Evolutionary conservation across 2,797 vertebrate genomes (phyloP).

Genomic region (Sciurus carolinensis): DNA sequence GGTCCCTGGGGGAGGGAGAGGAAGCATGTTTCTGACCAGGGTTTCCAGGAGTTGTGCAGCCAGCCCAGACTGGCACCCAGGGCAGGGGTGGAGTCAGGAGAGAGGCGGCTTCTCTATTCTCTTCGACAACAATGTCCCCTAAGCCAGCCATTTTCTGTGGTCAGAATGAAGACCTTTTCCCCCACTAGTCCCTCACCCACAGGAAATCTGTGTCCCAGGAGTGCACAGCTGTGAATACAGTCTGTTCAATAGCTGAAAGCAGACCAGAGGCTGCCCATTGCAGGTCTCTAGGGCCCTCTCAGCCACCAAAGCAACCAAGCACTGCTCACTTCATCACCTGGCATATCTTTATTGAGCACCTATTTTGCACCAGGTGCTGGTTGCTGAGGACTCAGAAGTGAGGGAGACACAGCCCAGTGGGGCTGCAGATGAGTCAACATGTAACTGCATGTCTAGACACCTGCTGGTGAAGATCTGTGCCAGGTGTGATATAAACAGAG

Average conservation of each 20-base stretch:
- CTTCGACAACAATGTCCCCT: conserved; percentile 72
- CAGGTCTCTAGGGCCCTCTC: not conserved
- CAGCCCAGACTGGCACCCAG: conserved; percentile 69
- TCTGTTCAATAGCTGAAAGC: conserved; percentile 41
- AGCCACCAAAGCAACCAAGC: not conserved
- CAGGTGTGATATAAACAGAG: not conserved
- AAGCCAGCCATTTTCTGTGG: conserved; percentile 71
- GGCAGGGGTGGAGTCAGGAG: conserved; percentile 62
- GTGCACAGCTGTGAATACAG: conserved; percentile 70
- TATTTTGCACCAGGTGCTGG: not conserved
- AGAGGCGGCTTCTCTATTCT: conserved; percentile 69
- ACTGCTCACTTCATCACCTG: not conserved
- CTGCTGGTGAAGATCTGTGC: not conserved
- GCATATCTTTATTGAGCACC: not conserved
- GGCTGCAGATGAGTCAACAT: not conserved
- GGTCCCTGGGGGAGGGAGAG: conserved; percentile 50
- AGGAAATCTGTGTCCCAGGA: conserved; percentile 73
- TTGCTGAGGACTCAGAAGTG: not conserved
- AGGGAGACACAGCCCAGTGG: not conserved
- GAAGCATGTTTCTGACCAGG: conserved; percentile 72
- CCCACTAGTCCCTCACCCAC: conserved; percentile 61
- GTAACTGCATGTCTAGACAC: not conserved
- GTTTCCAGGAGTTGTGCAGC: conserved; percentile 81
- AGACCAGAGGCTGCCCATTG: not conserved
- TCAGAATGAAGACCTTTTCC: conserved; percentile 55